Evolutionary conservation across 2,113 vertebrate genomes (phyloP).

Genomic region (Mobula birostris): DNA sequence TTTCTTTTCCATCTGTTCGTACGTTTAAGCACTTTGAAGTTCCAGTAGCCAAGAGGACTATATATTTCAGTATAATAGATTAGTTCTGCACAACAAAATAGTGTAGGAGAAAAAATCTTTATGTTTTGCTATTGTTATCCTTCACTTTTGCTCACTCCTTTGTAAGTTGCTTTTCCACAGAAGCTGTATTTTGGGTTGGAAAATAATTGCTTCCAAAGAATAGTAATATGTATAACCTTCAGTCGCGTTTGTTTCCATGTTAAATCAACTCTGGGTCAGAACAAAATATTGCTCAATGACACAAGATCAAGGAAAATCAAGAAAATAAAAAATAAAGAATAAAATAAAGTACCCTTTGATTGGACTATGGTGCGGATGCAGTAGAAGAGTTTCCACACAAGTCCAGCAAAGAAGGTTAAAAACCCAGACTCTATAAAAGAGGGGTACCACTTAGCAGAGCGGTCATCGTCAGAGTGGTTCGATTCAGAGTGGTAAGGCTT

Average conservation of each 20-base stretch:
- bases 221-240: not conserved
- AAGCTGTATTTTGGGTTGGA: not conserved
- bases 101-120: not conserved
- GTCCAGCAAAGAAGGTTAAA: no score
- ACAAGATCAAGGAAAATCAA: not conserved
- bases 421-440: no score
- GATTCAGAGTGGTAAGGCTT: no score
- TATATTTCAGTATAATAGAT: not conserved
- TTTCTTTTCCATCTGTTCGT: not conserved
- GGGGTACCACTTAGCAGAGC: no score
- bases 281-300: not conserved
- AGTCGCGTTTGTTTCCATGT: not conserved
- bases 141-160: not conserved
- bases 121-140: not conserved
- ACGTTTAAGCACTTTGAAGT: not conserved
- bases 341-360: no score
- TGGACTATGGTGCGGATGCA: no score
- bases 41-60: not conserved
- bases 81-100: not conserved
- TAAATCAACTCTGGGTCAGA: not conserved
- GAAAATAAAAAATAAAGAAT: no score
- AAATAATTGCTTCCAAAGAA: not conserved
- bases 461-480: no score
- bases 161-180: not conserved
- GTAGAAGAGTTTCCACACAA: no score